These are phyloP conservation scores for Pontoporia blainvillei DNA, from an alignment of 2,113 vertebrate genomes.

Conservation along the genomic window DNA sequence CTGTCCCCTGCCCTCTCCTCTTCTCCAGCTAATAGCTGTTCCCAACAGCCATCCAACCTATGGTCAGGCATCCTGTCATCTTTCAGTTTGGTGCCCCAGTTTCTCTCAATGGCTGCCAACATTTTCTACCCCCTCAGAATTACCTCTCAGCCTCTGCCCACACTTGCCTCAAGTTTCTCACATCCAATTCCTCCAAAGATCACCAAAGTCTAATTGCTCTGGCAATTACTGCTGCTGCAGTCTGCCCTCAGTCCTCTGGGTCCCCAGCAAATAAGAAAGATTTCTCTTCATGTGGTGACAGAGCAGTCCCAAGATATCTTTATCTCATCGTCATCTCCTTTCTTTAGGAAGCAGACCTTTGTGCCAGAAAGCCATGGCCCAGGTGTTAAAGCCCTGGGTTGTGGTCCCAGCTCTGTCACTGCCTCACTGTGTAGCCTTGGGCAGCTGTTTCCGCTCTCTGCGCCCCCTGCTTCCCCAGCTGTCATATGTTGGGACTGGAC, in stretches of 20 bases:
- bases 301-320: not conserved
- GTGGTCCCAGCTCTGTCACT: not conserved
- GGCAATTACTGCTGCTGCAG: not conserved
- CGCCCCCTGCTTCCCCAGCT: not conserved
- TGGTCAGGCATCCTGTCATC: not conserved
- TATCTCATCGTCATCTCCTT: not conserved
- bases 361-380: not conserved
- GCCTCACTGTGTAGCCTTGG: not conserved
- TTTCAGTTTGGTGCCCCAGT: not conserved
- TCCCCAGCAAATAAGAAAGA: not conserved
- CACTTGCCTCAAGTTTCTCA: not conserved
- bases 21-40: not conserved
- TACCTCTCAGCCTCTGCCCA: not conserved
- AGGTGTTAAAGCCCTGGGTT: not conserved
- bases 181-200: not conserved
- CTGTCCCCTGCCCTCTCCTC: not conserved
- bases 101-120: not conserved
- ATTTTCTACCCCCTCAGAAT: not conserved
- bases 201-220: not conserved
- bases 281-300: not conserved
- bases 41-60: not conserved
- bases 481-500: not conserved
- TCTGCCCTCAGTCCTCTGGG: not conserved
- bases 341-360: not conserved
- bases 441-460: not conserved